phyloP scores from a whole-genome alignment of 2,797 vertebrate genomes.

The Remorina albescens region DNA sequence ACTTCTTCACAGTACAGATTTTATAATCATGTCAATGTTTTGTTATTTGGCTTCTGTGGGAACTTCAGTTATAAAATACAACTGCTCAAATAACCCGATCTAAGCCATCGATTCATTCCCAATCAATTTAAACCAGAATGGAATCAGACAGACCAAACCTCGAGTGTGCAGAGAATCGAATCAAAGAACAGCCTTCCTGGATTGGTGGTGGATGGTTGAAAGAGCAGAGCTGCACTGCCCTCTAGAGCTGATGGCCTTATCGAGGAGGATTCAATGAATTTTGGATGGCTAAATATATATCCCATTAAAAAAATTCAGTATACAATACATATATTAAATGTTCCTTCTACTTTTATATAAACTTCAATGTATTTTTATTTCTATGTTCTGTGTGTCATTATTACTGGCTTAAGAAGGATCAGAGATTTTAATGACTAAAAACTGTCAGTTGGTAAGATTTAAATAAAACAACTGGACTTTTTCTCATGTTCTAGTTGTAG shows the following conservation, averaged over 20 bases:
- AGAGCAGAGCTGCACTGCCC: constrained; percentile 52
- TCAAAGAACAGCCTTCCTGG: too few relatives aligned
- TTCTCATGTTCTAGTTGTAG: neutral
- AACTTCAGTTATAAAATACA: constrained; percentile 3
- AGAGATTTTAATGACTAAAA: neutral
- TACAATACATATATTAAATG: too few relatives aligned
- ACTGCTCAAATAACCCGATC: neutral
- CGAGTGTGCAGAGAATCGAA: neutral
- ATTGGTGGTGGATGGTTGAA: too few relatives aligned
- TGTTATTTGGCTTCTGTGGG: constrained; percentile 12
- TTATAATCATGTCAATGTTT: neutral
- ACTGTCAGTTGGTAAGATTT: neutral
- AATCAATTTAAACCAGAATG: neutral
- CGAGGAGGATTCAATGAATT: too few relatives aligned
- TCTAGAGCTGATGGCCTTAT: too few relatives aligned
- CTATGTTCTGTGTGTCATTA: neutral
- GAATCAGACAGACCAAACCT: neutral
- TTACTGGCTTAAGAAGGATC: neutral
- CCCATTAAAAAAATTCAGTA: too few relatives aligned
- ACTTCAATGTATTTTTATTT: neutral
- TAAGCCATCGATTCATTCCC: neutral
- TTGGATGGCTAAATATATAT: too few relatives aligned
- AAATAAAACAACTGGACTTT: neutral
- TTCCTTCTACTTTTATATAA: too few relatives aligned
- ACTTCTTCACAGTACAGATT: neutral